phyloP scores from a whole-genome alignment of 2,797 vertebrate species.

The Sardinella longiceps region DNA sequence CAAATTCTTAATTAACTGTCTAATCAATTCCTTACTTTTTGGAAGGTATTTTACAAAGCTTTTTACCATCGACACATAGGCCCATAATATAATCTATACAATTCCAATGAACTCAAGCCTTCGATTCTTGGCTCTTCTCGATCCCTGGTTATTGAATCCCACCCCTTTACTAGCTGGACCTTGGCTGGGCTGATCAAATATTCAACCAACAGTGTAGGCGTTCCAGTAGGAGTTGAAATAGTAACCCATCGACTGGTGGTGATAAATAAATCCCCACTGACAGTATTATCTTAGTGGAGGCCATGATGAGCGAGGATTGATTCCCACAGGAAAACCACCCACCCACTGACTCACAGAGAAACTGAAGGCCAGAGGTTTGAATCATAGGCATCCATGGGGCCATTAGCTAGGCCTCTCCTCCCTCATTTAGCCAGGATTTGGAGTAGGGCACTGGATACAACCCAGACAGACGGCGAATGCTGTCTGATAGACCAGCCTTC shows the following conservation, averaged over 20 bases:
- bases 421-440: not conserved
- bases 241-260: not conserved
- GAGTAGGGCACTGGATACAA: not conserved
- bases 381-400: not conserved
- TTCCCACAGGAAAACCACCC: not conserved
- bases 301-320: not conserved
- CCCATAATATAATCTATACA: too few species aligned
- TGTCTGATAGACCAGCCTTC: not conserved
- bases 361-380: not conserved
- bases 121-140: too few species aligned
- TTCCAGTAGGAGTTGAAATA: too few species aligned
- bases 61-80: too few species aligned
- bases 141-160: too few species aligned
- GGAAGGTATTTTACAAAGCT: too few species aligned
- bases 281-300: not conserved
- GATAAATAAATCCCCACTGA: not conserved
- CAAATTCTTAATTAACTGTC: too few species aligned
- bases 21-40: too few species aligned
- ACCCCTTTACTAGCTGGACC: too few species aligned
- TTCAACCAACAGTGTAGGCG: not conserved
- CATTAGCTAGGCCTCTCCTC: not conserved
- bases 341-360: not conserved
- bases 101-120: too few species aligned
- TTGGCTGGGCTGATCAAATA: not conserved
- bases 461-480: not conserved